These are phyloP conservation scores for Diachrysia chrysitis DNA, from an alignment of 2,888 invertebrate species.

Conservation along the genomic window DNA sequence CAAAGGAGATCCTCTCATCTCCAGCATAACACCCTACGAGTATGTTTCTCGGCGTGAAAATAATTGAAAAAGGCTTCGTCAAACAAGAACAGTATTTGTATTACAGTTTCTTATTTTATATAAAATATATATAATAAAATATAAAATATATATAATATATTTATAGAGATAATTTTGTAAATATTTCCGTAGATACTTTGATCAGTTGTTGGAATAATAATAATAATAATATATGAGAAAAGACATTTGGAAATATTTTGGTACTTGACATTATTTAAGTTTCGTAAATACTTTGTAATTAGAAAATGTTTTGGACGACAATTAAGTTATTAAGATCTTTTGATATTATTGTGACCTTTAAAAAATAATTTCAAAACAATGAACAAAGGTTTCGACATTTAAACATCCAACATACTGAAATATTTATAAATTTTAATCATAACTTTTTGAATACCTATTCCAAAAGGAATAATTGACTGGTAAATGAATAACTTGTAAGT, in stretches of 20 bases:
- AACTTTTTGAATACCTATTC: neutral
- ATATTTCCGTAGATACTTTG: too few relatives aligned
- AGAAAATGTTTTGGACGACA: too few relatives aligned
- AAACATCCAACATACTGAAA: neutral
- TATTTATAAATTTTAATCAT: neutral
- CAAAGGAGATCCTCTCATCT: neutral
- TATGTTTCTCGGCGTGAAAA: neutral
- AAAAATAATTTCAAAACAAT: neutral
- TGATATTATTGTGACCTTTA: neutral
- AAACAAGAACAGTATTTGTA: neutral
- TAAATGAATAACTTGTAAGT: neutral
- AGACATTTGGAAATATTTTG: too few relatives aligned
- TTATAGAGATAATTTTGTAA: too few relatives aligned
- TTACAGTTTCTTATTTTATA: neutral
- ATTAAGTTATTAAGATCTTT: neutral
- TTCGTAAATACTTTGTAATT: conserved; percentile 30
- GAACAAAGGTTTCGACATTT: conserved; percentile 3
- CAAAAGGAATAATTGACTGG: neutral
- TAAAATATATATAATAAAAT: too few relatives aligned
- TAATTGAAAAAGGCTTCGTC: neutral
- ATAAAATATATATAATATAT: too few relatives aligned
- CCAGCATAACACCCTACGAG: neutral
- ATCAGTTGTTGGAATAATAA: too few relatives aligned
- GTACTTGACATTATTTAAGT: too few relatives aligned
- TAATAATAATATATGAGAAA: too few relatives aligned